Evolutionary conservation across 2,888 invertebrate genomes (phyloP), one percentile per base, ranked within the genome.

Genomic region (Agrotis puta): DNA sequence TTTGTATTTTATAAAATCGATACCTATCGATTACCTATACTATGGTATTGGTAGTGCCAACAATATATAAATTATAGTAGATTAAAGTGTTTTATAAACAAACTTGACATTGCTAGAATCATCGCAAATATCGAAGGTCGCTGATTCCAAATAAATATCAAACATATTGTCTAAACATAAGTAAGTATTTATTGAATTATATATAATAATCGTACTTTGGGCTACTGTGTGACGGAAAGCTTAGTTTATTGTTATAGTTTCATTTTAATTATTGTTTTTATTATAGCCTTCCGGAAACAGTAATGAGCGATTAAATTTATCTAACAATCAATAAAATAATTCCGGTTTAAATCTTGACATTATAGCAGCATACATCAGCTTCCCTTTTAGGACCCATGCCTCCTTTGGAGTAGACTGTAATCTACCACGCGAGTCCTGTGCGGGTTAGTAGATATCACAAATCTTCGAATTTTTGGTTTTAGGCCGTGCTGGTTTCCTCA

Each of bases 161-260:
- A 54, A 48, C 33, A 39, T 48, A 43, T 48, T 56, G 18, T 45
- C 24, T 27, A 43, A 53, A 9, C 48, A 2, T 7, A 33, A 33
- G 6, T 39, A 50, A 14, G n/a, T 51, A 7, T 16, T n/a, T 39
- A 39, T 14, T 59, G 16, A 45, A 24, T 22, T 47, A 9, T 39
- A 16, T 20, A 18, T 14, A 24, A 68, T 48, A 70, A 47, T n/a
- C 14, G n/a, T 18, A 70, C 6, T 43, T 24, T 50, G 22, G 50
- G 27, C 59, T 45, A 61, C 48, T 16, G 16, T 24, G 54, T 56
- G 45, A 33, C 64, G 27, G 57, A 43, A 58, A 68, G 48, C 43
- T 47, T 16, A 48, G 14, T 22, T 70, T 50, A 11, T 20, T 33
- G 2, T 53, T 18, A 16, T 43, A 27, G 47, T 22, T 9, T 20